These are phyloP conservation scores for Danio jaintianensis DNA, from an alignment of 2,797 vertebrate species.

Conservation along the genomic window DNA sequence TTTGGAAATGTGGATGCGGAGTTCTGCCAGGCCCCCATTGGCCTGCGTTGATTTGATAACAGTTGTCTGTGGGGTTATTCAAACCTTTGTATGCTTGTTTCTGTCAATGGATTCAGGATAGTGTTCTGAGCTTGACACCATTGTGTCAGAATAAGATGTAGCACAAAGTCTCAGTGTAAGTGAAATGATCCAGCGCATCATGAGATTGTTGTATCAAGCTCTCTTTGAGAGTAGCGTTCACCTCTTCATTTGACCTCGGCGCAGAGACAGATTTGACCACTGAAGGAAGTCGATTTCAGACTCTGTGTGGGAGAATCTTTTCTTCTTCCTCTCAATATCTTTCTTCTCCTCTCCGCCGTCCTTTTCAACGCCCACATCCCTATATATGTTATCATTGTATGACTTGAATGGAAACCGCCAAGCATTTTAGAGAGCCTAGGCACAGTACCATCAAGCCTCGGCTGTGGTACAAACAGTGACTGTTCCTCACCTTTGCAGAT, in stretches of 20 bases:
- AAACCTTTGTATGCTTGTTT: slow-evolving; percentile 69
- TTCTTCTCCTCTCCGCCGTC: background rate
- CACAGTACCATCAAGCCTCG: slow-evolving; percentile 53
- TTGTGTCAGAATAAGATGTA: slow-evolving; percentile 55
- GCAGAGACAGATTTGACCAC: slow-evolving; percentile 25
- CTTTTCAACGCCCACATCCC: slow-evolving; percentile 35
- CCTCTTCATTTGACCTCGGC: slow-evolving; percentile 10
- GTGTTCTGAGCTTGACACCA: slow-evolving; percentile 48
- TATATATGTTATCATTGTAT: slow-evolving; percentile 43
- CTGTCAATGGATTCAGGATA: slow-evolving; percentile 67
- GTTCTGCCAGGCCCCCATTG: slow-evolving; percentile 58
- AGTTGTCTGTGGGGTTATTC: slow-evolving; percentile 73
- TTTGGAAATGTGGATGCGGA: slow-evolving; percentile 47
- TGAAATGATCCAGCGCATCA: slow-evolving; percentile 18
- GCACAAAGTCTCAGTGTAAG: slow-evolving; percentile 6
- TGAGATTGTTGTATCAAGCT: background rate
- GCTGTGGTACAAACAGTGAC: slow-evolving; percentile 53
- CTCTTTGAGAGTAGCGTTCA: slow-evolving; percentile 12
- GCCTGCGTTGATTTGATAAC: slow-evolving; percentile 73
- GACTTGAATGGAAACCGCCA: slow-evolving; percentile 42
- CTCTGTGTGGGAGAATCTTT: slow-evolving; percentile 35
- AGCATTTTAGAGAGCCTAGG: slow-evolving; percentile 35
- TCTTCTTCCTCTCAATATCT: slow-evolving; percentile 23
- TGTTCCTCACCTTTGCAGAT: slow-evolving; percentile 63
- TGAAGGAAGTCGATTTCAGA: slow-evolving; percentile 9